Evolutionary conservation across 2,797 vertebrate genomes (phyloP).

Genomic region (Peromyscus attwateri): DNA sequence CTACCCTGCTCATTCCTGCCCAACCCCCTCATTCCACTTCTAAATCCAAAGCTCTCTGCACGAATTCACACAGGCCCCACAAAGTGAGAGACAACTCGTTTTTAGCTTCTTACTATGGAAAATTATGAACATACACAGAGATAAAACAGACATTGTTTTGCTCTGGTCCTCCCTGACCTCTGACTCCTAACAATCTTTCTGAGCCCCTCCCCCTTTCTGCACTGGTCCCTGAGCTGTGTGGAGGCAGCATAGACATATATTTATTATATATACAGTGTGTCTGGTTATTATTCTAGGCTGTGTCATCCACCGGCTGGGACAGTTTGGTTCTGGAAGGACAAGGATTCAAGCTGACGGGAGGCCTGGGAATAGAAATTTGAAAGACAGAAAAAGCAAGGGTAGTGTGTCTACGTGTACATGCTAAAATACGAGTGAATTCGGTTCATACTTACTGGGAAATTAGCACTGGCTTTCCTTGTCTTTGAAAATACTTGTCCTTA

Average conservation of each 20-base stretch:
- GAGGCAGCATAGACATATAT: not conserved
- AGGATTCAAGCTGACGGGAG: not conserved
- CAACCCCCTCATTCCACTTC: not conserved
- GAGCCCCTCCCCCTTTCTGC: not conserved
- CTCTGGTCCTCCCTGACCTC: not conserved
- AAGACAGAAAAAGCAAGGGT: not conserved
- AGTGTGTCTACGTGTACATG: not conserved
- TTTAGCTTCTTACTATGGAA: not conserved
- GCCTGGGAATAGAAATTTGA: not conserved
- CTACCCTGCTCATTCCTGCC: not conserved
- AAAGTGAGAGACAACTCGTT: not conserved
- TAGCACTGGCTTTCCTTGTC: not conserved
- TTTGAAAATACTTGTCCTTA: slow-evolving; percentile 34
- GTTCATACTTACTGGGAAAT: not conserved
- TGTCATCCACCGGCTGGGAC: not conserved
- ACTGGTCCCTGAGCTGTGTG: not conserved
- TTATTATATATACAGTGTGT: not conserved
- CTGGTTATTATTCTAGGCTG: not conserved
- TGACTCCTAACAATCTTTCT: not conserved
- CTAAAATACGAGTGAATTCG: not conserved
- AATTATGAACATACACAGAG: not conserved
- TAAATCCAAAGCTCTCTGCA: not conserved
- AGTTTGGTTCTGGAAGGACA: not conserved
- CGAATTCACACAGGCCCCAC: not conserved
- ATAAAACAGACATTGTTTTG: not conserved